Evolutionary conservation across 2,888 invertebrate genomes (phyloP).

Genomic region (Aleiodes alternator): DNA sequence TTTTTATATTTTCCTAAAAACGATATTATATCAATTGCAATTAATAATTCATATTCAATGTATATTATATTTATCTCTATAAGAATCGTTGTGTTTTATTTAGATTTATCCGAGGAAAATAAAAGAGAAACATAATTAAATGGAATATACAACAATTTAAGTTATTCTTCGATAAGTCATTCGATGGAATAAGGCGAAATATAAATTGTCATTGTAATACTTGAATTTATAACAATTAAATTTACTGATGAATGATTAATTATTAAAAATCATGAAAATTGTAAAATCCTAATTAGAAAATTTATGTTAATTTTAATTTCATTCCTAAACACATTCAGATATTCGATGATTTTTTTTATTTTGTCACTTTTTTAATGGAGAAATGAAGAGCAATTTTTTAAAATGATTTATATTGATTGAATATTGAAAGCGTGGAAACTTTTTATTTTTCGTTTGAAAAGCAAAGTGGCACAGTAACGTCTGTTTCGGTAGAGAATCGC

Average conservation of each 20-base stretch:
- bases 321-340: no score
- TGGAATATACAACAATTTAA: not conserved
- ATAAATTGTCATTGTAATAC: not conserved
- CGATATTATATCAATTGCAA: constrained; percentile 12
- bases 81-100: constrained; percentile 18
- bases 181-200: not conserved
- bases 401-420: no score
- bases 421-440: no score
- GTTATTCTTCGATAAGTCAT: not conserved
- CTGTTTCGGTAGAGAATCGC: no score
- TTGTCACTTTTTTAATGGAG: no score
- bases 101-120: not conserved
- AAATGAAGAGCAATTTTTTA: no score
- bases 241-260: not conserved
- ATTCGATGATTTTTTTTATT: no score
- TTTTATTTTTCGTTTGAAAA: no score
- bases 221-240: not conserved
- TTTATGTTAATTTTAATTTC: no score
- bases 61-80: not conserved
- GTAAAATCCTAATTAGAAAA: no score
- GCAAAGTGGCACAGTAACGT: no score
- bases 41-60: constrained; percentile 18
- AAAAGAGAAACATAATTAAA: constrained; percentile 1
- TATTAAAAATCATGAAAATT: no score
- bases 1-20: not conserved